phyloP scores from a whole-genome alignment of 2,888 invertebrate species.

The Microplitis deprimator region DNA sequence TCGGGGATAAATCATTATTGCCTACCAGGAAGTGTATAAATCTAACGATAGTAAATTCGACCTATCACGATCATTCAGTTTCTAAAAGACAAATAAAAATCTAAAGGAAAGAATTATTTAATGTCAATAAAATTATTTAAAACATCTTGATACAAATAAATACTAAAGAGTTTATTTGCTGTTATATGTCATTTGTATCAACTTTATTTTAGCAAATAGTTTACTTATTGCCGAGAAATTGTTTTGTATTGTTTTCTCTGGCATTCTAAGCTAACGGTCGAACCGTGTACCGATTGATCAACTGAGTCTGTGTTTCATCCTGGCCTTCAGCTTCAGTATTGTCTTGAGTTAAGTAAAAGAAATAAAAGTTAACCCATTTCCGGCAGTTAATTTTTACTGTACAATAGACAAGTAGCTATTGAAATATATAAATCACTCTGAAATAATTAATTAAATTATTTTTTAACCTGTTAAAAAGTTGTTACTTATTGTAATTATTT shows the following conservation, averaged over 20 bases:
- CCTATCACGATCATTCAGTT: slow-evolving; percentile 43
- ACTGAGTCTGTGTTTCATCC: not conserved
- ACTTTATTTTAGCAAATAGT: not conserved
- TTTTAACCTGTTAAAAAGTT: not conserved
- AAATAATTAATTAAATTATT: not conserved
- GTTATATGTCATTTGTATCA: not conserved
- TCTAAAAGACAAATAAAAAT: slow-evolving; percentile 19
- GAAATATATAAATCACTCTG: not conserved
- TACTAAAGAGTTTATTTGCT: not conserved
- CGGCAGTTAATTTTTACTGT: slow-evolving; percentile 7
- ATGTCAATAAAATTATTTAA: slow-evolving; percentile 2
- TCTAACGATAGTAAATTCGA: slow-evolving; percentile 40
- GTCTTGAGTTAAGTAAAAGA: slow-evolving; percentile 11
- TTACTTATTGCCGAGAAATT: slow-evolving; percentile 6
- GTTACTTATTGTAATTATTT: slow-evolving; percentile 1
- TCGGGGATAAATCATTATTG: slow-evolving; percentile 21
- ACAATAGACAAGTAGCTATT: not conserved
- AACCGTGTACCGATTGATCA: slow-evolving; percentile 17
- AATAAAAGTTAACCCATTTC: slow-evolving; percentile 31
- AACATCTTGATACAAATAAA: not conserved
- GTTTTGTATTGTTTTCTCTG: not conserved
- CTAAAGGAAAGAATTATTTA: not conserved
- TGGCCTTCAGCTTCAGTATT: not conserved
- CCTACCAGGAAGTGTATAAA: slow-evolving; percentile 35
- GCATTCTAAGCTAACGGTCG: slow-evolving; percentile 27